A percentile compares a stretch with the other conserved stretches of the same genome.
phyloP scores from a whole-genome alignment of 1,140 invertebrate species.

The Conus betulinus region DNA sequence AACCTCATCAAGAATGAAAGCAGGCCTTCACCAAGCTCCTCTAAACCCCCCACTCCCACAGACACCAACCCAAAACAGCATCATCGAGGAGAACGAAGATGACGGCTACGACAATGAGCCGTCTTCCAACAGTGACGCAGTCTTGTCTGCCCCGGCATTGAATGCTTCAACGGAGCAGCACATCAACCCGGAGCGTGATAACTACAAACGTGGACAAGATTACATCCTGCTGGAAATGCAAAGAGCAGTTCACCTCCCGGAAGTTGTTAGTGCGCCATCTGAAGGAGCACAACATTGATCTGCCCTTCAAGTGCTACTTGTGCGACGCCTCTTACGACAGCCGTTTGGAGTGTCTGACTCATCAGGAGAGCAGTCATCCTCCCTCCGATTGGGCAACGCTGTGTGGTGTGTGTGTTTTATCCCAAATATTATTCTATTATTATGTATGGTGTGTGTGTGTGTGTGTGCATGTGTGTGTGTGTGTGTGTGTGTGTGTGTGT shows the following conservation, averaged over 20 bases:
- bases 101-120: background rate
- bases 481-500: no score
- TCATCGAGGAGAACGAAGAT: background rate
- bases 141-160: slow-evolving; percentile 29
- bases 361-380: slow-evolving; percentile 85
- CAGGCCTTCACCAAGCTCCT: background rate
- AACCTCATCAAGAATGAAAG: slow-evolving; percentile 46
- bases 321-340: slow-evolving; percentile 91
- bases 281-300: slow-evolving; percentile 77
- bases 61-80: background rate
- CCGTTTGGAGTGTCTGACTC: slow-evolving; percentile 86
- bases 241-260: slow-evolving; percentile 59
- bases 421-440: no score
- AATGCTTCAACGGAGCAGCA: slow-evolving; percentile 57
- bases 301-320: slow-evolving; percentile 94
- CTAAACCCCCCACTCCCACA: background rate
- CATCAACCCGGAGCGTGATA: slow-evolving; percentile 66
- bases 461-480: background rate
- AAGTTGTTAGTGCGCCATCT: slow-evolving; percentile 69
- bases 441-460: background rate
- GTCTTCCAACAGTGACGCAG: background rate
- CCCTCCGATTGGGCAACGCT: slow-evolving; percentile 74
- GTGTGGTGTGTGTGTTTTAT: background rate
- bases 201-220: slow-evolving; percentile 71
- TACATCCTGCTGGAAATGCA: slow-evolving; percentile 70